phyloP scores from a whole-genome alignment of 1,140 invertebrate species.

The Neodiprion lecontei region DNA sequence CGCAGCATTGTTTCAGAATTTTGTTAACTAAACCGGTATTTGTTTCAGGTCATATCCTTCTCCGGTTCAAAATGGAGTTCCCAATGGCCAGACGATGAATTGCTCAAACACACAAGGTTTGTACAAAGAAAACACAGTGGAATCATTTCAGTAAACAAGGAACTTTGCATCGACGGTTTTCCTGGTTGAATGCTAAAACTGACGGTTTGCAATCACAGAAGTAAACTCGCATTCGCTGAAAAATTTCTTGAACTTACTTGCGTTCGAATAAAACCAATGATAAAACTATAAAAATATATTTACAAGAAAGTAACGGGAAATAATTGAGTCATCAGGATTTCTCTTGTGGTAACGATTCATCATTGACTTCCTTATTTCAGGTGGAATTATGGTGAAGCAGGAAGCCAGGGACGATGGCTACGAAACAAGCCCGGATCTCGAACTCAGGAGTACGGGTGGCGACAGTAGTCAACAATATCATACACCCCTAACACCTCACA shows the following conservation, averaged over 20 bases:
- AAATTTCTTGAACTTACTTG: too few species aligned
- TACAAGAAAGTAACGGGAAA: too few species aligned
- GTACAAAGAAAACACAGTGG: neutral
- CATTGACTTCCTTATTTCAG: neutral
- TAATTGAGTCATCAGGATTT: too few species aligned
- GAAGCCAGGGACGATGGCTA: constrained; percentile 85
- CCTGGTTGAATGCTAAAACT: too few species aligned
- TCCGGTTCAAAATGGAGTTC: constrained; percentile 56
- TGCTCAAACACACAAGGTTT: constrained; percentile 42
- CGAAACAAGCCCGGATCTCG: constrained; percentile 83
- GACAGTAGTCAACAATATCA: constrained; percentile 62
- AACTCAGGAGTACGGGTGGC: constrained; percentile 64
- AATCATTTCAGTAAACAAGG: too few species aligned
- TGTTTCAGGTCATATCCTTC: constrained; percentile 58
- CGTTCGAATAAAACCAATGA: too few species aligned
- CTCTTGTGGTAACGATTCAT: too few species aligned
- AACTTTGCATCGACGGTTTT: too few species aligned
- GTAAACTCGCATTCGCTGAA: too few species aligned
- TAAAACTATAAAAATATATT: too few species aligned
- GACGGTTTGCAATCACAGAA: too few species aligned
- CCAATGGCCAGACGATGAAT: constrained; percentile 52
- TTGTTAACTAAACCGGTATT: constrained; percentile 16
- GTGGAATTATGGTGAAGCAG: constrained; percentile 67
- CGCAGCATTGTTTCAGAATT: too few species aligned
- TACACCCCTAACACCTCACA: constrained; percentile 62